These are phyloP conservation scores for Abramis brama DNA, from an alignment of 2,113 vertebrate species.

Conservation along the genomic window DNA sequence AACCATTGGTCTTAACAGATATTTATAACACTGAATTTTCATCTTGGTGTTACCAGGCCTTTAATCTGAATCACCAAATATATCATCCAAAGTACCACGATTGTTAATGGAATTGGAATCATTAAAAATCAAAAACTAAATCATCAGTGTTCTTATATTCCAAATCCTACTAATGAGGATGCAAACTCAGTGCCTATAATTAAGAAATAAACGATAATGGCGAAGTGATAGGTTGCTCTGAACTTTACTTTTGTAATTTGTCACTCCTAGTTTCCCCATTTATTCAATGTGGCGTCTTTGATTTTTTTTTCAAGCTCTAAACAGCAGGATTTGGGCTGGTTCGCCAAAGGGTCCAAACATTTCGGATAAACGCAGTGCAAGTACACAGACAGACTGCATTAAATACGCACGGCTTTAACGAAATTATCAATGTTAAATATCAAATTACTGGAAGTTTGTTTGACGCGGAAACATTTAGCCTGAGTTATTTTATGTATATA, in stretches of 20 bases:
- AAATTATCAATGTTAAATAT: not conserved
- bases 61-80: not conserved
- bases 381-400: not conserved
- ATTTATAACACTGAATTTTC: no score
- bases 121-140: not conserved
- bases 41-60: no score
- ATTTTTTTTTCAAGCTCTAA: not conserved
- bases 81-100: not conserved
- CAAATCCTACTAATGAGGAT: not conserved
- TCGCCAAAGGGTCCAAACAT: not conserved
- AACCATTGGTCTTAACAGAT: no score
- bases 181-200: not conserved
- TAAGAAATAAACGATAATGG: not conserved
- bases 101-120: not conserved
- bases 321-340: not conserved
- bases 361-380: not conserved
- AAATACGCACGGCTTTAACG: not conserved
- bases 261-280: not conserved
- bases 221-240: not conserved
- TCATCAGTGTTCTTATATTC: not conserved
- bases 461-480: not conserved
- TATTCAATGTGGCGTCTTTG: not conserved
- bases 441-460: not conserved
- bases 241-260: no score
- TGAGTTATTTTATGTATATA: not conserved